Evolutionary conservation across 2,113 vertebrate genomes (phyloP).

Genomic region (human): DNA sequence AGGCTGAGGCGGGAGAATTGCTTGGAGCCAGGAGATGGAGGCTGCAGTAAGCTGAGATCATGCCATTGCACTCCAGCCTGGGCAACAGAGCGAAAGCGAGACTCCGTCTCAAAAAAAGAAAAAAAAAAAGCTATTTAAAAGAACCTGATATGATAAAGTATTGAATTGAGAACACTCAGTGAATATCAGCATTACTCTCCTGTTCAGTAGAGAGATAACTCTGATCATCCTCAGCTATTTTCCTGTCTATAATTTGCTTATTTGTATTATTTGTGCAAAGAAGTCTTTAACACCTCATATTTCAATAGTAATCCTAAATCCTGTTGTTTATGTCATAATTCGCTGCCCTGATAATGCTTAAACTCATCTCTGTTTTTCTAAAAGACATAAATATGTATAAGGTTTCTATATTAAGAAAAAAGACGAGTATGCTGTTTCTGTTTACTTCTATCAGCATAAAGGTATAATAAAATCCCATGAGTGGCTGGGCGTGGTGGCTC

Average conservation of each 20-base stretch:
- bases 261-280: too few relatives aligned
- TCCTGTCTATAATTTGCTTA: too few relatives aligned
- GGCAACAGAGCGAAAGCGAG: too few relatives aligned
- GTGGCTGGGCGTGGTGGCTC: too few relatives aligned
- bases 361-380: not conserved
- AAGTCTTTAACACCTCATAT: not conserved
- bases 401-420: not conserved
- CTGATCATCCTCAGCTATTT: not conserved
- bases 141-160: not conserved
- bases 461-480: not conserved
- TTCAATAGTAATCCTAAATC: not conserved
- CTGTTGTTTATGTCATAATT: not conserved
- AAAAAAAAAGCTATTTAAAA: not conserved
- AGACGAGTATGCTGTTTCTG: not conserved
- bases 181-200: not conserved
- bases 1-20: too few relatives aligned
- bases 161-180: not conserved
- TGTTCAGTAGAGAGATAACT: not conserved
- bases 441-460: not conserved
- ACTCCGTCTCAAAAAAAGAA: too few relatives aligned
- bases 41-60: too few relatives aligned
- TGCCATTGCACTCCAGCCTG: too few relatives aligned
- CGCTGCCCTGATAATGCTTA: not conserved
- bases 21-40: too few relatives aligned
- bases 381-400: not conserved